These are phyloP conservation scores for Sarcophaga subvicina DNA, from an alignment of 2,888 invertebrate genomes.

Conservation along the genomic window DNA sequence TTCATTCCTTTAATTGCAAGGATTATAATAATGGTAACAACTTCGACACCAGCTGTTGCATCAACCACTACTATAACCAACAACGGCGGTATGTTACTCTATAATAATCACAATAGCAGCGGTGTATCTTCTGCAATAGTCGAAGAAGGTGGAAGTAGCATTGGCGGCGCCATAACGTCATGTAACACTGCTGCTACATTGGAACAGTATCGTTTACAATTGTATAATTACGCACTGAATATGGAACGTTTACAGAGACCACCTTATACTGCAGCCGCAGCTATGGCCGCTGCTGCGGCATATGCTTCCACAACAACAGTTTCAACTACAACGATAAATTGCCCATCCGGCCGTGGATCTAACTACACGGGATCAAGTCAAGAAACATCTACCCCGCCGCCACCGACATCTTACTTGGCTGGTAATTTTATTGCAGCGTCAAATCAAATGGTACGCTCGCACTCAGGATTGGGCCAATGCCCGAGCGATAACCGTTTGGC, in stretches of 20 bases:
- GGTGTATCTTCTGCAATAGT: not conserved
- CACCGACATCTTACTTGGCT: slow-evolving; percentile 41
- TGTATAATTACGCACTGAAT: slow-evolving; percentile 92
- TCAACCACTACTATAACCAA: slow-evolving; percentile 35
- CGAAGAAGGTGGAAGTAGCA: not conserved
- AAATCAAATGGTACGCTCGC: slow-evolving; percentile 28
- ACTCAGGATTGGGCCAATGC: slow-evolving; percentile 25
- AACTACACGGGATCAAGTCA: slow-evolving; percentile 73
- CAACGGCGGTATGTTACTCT: slow-evolving; percentile 50
- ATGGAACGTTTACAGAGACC: slow-evolving; percentile 89
- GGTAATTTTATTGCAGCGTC: slow-evolving; percentile 38
- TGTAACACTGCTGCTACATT: slow-evolving; percentile 76
- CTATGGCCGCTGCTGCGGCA: slow-evolving; percentile 71
- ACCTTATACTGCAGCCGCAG: slow-evolving; percentile 69
- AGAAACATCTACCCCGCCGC: slow-evolving; percentile 21
- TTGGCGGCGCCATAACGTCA: not conserved
- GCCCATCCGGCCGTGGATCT: slow-evolving; percentile 75
- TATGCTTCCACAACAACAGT: slow-evolving; percentile 68
- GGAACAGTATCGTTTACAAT: slow-evolving; percentile 92
- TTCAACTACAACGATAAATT: slow-evolving; percentile 38
- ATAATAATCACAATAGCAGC: slow-evolving; percentile 37
- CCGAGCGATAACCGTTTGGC: slow-evolving; percentile 82
- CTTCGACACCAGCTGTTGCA: slow-evolving; percentile 29
- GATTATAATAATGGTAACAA: slow-evolving; percentile 52
- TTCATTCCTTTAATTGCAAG: not conserved